Evolutionary conservation across 2,113 vertebrate species (phyloP), one percentile per base, ranked within the genome.

Genomic region (Ochotona princeps): DNA sequence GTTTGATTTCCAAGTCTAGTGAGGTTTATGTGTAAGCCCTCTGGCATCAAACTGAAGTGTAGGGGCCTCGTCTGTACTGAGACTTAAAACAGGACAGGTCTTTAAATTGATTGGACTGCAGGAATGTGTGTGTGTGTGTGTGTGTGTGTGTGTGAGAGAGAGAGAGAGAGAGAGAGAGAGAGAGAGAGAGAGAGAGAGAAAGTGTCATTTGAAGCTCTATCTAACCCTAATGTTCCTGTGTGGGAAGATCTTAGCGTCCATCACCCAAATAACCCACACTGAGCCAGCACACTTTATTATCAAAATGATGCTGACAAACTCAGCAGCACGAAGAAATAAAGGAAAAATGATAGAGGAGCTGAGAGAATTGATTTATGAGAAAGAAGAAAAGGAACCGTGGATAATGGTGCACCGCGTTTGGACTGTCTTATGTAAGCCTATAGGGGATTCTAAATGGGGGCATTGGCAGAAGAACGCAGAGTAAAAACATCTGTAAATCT

Each of bases 1-100:
- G 83, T 73, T 92, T 90, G 72, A 90, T 96, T 63, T 96, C 49
- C 81, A 84, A 89, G 28, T 86, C 94, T 73, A 94, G 83, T 0
- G 0, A 1, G 13, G 91, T 86, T 96, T 92, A 83, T 32, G 73
- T 30, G 49, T 13, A 86, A 72, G 75, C 83, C 96, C 94, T 54
- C 90, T 30, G 94, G 96, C 87, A 78, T 92, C 35, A 75, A 38
- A 26, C 47, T 69, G 47, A 63, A 83, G 26, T 44, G 30, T 11
- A 65, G 70, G 73, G 88, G 83, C 35, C 49, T 85, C n/a, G 2
- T 76, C 90, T 70, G 20, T 2, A n/a, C 17, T 23, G 49, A 89
- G 47, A 30, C 67, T 92, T 96, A 88, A 90, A 85, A 90, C 84
- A 35, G 90, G 38, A 80, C 6, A 86, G 88, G 17, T n/a, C 14